Evolutionary conservation across 2,888 invertebrate species (phyloP).

Genomic region (Pyrocoelia pectoralis): DNA sequence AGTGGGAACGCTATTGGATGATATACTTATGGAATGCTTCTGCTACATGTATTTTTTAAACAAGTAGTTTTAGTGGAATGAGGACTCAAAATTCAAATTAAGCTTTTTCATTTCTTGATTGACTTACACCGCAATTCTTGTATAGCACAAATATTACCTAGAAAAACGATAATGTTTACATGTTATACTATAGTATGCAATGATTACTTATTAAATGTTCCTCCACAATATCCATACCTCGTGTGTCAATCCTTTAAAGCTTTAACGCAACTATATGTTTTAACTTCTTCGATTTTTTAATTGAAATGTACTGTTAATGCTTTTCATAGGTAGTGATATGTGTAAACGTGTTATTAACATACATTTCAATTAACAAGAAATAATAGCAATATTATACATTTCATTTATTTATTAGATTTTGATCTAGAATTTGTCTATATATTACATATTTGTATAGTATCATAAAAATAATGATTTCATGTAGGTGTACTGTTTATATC

Average conservation of each 20-base stretch:
- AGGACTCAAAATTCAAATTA: not conserved
- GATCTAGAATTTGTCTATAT: no score
- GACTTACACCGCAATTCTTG: not conserved
- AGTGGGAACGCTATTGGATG: slow-evolving; percentile 14
- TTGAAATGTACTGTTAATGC: slow-evolving; percentile 6
- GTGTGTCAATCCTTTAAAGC: not conserved
- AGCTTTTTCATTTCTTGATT: not conserved
- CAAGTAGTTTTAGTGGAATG: slow-evolving; percentile 2
- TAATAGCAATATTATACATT: not conserved
- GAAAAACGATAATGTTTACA: not conserved
- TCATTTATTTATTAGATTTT: no score
- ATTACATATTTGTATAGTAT: no score
- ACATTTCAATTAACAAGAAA: not conserved
- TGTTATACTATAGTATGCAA: slow-evolving; percentile 16
- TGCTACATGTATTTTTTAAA: not conserved
- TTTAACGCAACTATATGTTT: slow-evolving; percentile 28
- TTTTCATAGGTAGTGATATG: not conserved
- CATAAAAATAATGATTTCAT: no score
- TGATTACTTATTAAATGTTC: slow-evolving; percentile 13
- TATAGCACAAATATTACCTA: not conserved
- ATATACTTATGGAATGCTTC: not conserved
- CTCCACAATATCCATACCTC: slow-evolving; percentile 9
- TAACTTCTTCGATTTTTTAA: slow-evolving; percentile 11
- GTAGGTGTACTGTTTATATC: no score
- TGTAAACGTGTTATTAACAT: not conserved